phyloP scores from a whole-genome alignment of 1,140 invertebrate genomes.

The Rhagoletis pomonella region DNA sequence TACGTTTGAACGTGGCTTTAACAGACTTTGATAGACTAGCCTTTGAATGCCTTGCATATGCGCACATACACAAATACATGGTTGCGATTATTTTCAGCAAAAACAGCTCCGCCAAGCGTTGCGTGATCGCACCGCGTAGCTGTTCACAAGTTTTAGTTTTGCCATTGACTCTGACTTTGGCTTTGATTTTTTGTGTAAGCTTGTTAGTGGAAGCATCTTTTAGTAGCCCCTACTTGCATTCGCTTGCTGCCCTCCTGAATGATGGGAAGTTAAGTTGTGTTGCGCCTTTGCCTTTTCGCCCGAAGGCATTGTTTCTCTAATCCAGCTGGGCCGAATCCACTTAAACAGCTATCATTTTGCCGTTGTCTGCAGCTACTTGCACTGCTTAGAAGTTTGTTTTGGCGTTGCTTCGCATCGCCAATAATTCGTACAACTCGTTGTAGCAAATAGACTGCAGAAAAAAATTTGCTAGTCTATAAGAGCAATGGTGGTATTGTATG shows the following conservation, averaged over 20 bases:
- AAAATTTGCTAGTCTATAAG: too few species aligned
- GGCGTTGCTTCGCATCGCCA: not conserved
- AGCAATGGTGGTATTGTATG: not conserved
- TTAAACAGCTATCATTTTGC: slow-evolving; percentile 13
- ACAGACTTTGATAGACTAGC: slow-evolving; percentile 19
- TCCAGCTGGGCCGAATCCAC: not conserved
- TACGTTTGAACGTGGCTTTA: not conserved
- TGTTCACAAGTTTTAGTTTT: not conserved
- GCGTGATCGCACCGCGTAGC: slow-evolving; percentile 1
- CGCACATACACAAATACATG: not conserved
- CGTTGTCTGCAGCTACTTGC: slow-evolving; percentile 26
- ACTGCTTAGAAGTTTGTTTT: slow-evolving; percentile 31
- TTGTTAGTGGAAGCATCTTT: not conserved
- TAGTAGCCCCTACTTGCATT: not conserved
- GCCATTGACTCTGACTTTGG: slow-evolving; percentile 51
- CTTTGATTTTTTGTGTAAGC: slow-evolving; percentile 42
- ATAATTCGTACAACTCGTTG: slow-evolving; percentile 10
- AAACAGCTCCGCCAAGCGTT: slow-evolving; percentile 7
- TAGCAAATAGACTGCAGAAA: not conserved
- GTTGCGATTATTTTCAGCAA: not conserved
- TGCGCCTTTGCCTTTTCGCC: not conserved
- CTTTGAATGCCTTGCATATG: slow-evolving; percentile 2
- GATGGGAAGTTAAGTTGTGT: not conserved
- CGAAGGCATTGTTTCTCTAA: not conserved
- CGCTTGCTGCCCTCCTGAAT: not conserved